A percentile compares a stretch with the other conserved stretches of the same genome.
Conservation (phyloP, 2,888 invertebrate genomes). For the Orthosia cruda region DNA sequence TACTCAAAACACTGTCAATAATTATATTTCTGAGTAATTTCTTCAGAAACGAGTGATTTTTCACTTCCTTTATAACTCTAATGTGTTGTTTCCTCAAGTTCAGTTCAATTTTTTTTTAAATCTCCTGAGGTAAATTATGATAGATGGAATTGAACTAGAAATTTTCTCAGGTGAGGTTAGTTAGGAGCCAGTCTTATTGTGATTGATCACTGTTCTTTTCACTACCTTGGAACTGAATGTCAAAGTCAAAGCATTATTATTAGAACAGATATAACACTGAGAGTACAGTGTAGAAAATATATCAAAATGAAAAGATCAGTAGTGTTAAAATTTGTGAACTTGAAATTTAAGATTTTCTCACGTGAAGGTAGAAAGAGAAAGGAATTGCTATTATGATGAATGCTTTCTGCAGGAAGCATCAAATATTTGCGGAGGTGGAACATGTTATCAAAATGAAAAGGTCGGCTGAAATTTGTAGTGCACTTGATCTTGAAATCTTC, state of each 20-base stretch:
- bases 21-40: conserved; percentile 27
- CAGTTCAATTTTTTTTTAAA: not conserved
- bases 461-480: not conserved
- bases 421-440: not conserved
- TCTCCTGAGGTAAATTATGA: not conserved
- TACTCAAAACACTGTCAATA: conserved; percentile 44
- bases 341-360: not conserved
- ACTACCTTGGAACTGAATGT: not conserved
- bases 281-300: not conserved
- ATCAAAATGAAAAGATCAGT: not conserved
- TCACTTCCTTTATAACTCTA: conserved; percentile 26
- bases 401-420: not conserved
- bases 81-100: conserved; percentile 21
- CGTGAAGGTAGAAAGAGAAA: not conserved
- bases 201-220: not conserved
- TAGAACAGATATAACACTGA: not conserved
- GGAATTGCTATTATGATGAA: conserved; percentile 3
- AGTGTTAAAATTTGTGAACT: not conserved
- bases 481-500: not conserved
- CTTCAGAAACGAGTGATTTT: conserved; percentile 7
- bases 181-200: not conserved
- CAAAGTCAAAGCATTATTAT: not conserved
- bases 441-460: not conserved
- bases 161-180: not conserved
- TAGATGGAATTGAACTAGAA: conserved; percentile 7